These are phyloP conservation scores for Stenopsyche tienmushanensis DNA, from an alignment of 1,140 invertebrate genomes.

Conservation along the genomic window DNA sequence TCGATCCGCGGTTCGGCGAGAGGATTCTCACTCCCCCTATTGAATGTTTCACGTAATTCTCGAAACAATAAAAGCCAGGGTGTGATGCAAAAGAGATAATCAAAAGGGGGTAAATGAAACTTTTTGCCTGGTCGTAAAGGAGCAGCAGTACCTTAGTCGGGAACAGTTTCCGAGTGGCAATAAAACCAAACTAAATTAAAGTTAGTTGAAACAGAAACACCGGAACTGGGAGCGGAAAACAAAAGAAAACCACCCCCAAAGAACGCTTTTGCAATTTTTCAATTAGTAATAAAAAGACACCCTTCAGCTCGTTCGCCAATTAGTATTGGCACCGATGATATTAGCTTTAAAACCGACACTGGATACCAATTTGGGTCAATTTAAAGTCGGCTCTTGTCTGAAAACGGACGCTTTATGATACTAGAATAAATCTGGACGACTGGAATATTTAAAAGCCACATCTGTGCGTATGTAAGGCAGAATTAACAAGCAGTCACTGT, in stretches of 20 bases:
- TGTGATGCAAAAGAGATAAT: slow-evolving; percentile 28
- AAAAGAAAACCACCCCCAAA: slow-evolving; percentile 6
- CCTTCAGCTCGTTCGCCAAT: slow-evolving; percentile 7
- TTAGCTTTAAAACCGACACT: too few species aligned
- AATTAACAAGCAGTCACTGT: not conserved
- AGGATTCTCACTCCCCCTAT: slow-evolving; percentile 10
- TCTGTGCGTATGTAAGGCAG: too few species aligned
- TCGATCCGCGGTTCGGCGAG: too few species aligned
- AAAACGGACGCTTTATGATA: too few species aligned
- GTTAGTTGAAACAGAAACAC: slow-evolving; percentile 32
- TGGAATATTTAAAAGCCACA: too few species aligned
- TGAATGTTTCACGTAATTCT: slow-evolving; percentile 19
- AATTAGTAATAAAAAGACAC: slow-evolving; percentile 26
- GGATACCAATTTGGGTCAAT: too few species aligned
- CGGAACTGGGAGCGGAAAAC: slow-evolving; percentile 15
- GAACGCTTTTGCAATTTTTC: slow-evolving; percentile 25
- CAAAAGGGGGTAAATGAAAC: slow-evolving; percentile 27
- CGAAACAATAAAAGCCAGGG: slow-evolving; percentile 21
- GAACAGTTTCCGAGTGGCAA: slow-evolving; percentile 20
- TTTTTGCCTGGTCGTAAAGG: slow-evolving; percentile 29
- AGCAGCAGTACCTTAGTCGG: slow-evolving; percentile 4
- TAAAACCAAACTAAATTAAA: slow-evolving; percentile 40
- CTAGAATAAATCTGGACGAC: too few species aligned
- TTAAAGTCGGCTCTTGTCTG: too few species aligned
- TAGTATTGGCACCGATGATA: not conserved